Evolutionary conservation across 2,888 invertebrate species (phyloP), one percentile per base, ranked within the genome.

Genomic region (Agrypnus murinus): DNA sequence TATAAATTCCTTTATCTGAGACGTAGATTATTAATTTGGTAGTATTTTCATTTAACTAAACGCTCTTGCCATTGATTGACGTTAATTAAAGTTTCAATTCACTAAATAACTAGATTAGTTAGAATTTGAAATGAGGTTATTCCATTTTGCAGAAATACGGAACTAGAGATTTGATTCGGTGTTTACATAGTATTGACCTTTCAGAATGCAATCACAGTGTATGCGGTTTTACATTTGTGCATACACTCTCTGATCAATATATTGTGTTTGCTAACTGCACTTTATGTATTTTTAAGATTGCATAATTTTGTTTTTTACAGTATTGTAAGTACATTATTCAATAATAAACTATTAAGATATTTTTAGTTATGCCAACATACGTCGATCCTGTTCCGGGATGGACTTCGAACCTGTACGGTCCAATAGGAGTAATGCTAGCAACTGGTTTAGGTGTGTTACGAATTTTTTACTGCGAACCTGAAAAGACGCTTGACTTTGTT

Each of bases 371-470:
- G 19, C 84, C 86, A 0, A 82, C 87, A 3, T 84, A 83, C 73
- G 80, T 76, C 36, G 88, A 88, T 72, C 88, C 88, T 1, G 70
- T 87, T 9, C 84, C 87, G 80, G 91, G 90, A 14, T 92, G 91
- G 91, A 87, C 90, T 55, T 91, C 91, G 81, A 92, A 91, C 79
- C 85, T 89, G 67, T 91, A 90, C 80, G 92, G 92, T 10, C 83
- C 84, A 34, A 80, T 83, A 2, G 85, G 85, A 55, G 80, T 82
- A 53, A 63, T 84, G 12, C 84, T 86, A 9, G 86, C 86, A 3
- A 83, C 84, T 9, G 88, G 89, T 17, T 88, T 89, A 72, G 92
- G 92, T 12, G 83, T 92, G 3, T 81, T 92, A 58, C 79, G 84
- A 69, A 81, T 82, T 2, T 62, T 83, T 1, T 73, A 79, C 17